Conservation (phyloP, 2,888 invertebrate species). For the Carcina quercana region DNA sequence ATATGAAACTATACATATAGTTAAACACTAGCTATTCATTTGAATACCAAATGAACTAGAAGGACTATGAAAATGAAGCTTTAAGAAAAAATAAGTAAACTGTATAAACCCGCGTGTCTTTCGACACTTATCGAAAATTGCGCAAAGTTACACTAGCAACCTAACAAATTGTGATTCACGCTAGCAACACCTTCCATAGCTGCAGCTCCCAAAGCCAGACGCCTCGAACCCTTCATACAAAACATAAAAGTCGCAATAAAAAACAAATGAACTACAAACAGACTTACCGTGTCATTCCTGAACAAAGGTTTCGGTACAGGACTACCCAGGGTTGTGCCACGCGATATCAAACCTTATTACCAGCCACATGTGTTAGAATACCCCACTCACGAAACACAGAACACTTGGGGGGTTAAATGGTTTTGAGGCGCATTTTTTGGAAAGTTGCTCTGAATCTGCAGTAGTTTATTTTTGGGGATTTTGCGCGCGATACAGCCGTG, state of each 20-base stretch:
- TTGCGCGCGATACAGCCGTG: constrained; percentile 46
- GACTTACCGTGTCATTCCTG: constrained; percentile 66
- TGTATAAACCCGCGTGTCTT: no score
- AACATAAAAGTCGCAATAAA: constrained; percentile 1
- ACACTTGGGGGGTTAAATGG: constrained; percentile 10
- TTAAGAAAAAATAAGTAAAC: no score
- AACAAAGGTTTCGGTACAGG: constrained; percentile 42
- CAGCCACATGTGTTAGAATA: constrained; percentile 66
- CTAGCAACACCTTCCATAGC: no score
- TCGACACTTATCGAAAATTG: no score
- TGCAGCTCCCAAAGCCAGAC: no score
- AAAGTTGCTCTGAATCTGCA: constrained; percentile 23
- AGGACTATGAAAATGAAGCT: no score
- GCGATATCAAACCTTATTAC: constrained; percentile 63
- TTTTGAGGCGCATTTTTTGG: constrained; percentile 15
- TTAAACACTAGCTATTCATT: no score
- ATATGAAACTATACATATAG: no score
- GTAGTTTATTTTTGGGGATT: constrained; percentile 23
- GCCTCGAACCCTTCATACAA: no score
- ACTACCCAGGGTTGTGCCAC: constrained; percentile 69
- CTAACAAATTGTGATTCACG: no score
- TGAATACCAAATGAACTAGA: no score
- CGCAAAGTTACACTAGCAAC: no score
- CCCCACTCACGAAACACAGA: constrained; percentile 20
- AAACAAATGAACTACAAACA: constrained; percentile 8